Conservation (phyloP, 2,797 vertebrate species). For the Syndactyla subalaris region DNA sequence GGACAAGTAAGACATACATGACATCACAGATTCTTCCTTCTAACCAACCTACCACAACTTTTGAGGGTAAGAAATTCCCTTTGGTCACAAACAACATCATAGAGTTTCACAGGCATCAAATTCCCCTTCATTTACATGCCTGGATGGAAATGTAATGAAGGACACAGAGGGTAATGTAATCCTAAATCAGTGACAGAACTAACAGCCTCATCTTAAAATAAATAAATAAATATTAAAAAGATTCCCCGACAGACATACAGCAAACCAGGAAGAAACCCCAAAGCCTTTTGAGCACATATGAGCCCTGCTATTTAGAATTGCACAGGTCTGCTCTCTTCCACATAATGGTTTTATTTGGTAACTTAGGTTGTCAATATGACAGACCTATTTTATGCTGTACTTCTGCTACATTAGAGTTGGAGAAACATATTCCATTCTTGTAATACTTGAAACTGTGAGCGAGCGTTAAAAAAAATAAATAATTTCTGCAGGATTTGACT, state of each 20-base stretch:
- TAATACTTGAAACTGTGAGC: not conserved
- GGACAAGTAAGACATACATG: not conserved
- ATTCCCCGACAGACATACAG: not conserved
- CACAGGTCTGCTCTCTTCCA: not conserved
- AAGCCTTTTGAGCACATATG: not conserved
- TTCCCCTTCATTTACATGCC: not conserved
- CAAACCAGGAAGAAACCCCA: not conserved
- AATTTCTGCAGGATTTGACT: not conserved
- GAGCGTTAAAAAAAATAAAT: not conserved
- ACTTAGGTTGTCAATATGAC: not conserved
- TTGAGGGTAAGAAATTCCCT: not conserved
- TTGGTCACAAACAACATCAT: not conserved
- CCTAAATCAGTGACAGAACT: not conserved
- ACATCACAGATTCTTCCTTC: not conserved
- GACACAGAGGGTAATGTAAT: rapidly evolving
- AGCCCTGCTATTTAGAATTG: not conserved
- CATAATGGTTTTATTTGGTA: not conserved
- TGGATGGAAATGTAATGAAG: not conserved
- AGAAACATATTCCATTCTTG: not conserved
- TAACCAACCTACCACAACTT: not conserved
- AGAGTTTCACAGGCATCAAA: not conserved
- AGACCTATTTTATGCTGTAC: not conserved
- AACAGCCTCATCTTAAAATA: not conserved
- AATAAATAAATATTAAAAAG: not conserved
- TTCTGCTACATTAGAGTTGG: not conserved